Base-by-base conservation (phyloP, 2,888 invertebrate species). In the Sarcophaga rosellei region DNA sequence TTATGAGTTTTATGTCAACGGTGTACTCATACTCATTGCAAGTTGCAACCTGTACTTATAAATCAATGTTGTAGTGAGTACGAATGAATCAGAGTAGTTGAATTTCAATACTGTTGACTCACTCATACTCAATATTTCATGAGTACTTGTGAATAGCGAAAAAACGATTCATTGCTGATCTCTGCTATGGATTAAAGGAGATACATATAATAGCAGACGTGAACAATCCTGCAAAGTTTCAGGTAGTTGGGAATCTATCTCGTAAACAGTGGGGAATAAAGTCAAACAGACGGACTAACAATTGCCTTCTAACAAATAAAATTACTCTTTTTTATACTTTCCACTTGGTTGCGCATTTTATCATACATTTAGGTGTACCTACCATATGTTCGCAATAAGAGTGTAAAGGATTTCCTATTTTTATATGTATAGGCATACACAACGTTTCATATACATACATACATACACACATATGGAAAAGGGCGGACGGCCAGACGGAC, bases 261-360 rank as follows among this genome's bases (percentile, higher is more conserved):
- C 17, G 17, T 0, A 15, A 53, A 53, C 53, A 15, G 17, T 17
- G 5, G 53, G 53, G 53, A 53, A 53, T 53, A 53, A 62, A 79
- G n/a, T 79, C 59, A 47, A 25, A 74, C 73, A 47, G n/a, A 57
- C 72, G 44, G 70, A 70, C 65, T 76, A 44, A 81, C n/a, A 76
- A 76, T 47, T 69, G 59, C 70, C 69, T 59, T 57, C 75, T 69
- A 75, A 70, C 57, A 72, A 81, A 83, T 66, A 68, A 23, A 76
- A 53, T 15, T 12, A 53, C 53, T 53, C 66, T 68, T 47, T 47
- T 66, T 68, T 83, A 62, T 74, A 78, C 35, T 83, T 83, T 83
- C 44, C 74, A 69, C 73, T 68, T 69, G 73, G 83, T 63, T 83
- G 78, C 83, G 35, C 63, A 70, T 76, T 81, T 75, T 57, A 70